These are phyloP conservation scores for Dicentrarchus labrax DNA, from an alignment of 2,113 vertebrate genomes.

Conservation along the genomic window DNA sequence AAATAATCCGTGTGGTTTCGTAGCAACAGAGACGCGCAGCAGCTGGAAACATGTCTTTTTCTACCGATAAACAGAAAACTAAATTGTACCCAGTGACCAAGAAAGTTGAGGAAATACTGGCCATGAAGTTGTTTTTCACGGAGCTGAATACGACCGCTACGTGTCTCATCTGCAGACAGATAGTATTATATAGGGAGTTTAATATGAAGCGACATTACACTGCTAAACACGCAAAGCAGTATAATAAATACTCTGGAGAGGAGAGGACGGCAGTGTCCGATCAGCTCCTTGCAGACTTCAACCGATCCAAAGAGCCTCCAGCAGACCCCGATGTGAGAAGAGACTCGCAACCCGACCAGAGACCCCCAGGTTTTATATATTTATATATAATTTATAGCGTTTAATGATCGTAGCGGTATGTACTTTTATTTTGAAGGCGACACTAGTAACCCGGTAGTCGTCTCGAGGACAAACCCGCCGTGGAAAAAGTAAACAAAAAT, in stretches of 20 bases:
- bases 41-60: neutral
- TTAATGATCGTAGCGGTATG: too few species aligned
- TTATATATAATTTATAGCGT: too few species aligned
- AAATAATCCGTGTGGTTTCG: neutral
- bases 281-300: neutral
- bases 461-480: neutral
- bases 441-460: neutral
- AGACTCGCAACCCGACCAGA: neutral
- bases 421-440: slow-evolving; percentile 43
- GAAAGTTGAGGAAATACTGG: neutral
- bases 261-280: neutral
- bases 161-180: slow-evolving; percentile 11
- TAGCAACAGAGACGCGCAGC: too few species aligned
- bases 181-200: neutral
- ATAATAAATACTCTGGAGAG: neutral
- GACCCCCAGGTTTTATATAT: neutral
- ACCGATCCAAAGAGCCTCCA: neutral
- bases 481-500: neutral
- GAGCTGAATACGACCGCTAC: neutral
- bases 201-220: slow-evolving; percentile 7
- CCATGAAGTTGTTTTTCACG: neutral
- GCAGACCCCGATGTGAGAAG: accelerated
- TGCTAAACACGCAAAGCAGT: neutral
- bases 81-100: neutral
- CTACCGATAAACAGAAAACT: too few species aligned